These are phyloP conservation scores for Etheostoma perlongum DNA, from an alignment of 2,797 vertebrate genomes.

Conservation along the genomic window DNA sequence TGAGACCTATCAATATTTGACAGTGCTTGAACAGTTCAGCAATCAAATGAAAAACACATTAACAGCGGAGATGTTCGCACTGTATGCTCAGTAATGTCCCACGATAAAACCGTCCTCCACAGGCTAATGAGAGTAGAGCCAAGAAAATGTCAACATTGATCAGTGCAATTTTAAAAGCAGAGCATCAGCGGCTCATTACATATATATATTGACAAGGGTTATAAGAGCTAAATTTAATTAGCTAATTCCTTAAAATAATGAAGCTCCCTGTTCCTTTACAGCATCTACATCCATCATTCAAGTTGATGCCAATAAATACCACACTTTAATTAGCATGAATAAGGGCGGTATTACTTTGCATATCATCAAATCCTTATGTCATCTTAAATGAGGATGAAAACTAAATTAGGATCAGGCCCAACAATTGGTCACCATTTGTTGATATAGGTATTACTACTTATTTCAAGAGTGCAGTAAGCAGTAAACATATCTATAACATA, in stretches of 20 bases:
- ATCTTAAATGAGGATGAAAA: conserved; percentile 46
- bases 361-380: conserved; percentile 42
- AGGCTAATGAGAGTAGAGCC: conserved; percentile 47
- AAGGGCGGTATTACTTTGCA: conserved; percentile 40
- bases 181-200: conserved; percentile 75
- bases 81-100: conserved; percentile 30
- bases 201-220: conserved; percentile 75
- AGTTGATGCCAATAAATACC: conserved; percentile 62
- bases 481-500: conserved; percentile 13
- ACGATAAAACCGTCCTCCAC: conserved; percentile 16
- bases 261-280: conserved; percentile 54
- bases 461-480: too few species aligned
- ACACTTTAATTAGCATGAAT: conserved; percentile 59
- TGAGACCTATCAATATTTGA: conserved; percentile 44
- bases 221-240: conserved; percentile 67
- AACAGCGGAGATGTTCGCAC: conserved; percentile 36
- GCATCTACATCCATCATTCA: conserved; percentile 67
- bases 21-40: conserved; percentile 34
- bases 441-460: not conserved
- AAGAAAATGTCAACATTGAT: conserved; percentile 72
- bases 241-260: conserved; percentile 74
- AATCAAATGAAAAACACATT: conserved; percentile 41
- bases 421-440: conserved; percentile 18
- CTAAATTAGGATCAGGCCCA: conserved; percentile 38
- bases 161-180: conserved; percentile 51